Conservation (phyloP, 2,113 vertebrate genomes). For the Amphiprion percula region DNA sequence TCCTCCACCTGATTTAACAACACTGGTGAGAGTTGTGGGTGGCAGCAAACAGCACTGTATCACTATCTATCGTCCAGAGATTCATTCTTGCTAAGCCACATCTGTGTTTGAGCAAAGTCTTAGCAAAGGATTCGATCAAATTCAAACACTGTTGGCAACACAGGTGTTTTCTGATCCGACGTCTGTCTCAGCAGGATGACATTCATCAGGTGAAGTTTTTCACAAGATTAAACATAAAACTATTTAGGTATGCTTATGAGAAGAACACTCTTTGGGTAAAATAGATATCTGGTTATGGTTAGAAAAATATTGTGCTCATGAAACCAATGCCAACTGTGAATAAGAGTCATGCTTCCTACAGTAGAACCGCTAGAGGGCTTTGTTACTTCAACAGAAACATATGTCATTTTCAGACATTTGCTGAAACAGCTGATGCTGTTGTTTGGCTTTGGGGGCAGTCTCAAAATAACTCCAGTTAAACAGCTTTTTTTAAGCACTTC, state of each 20-base stretch:
- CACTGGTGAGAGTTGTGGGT: slow-evolving; percentile 19
- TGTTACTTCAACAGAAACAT: background rate
- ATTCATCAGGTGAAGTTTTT: background rate
- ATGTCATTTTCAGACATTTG: slow-evolving; percentile 1
- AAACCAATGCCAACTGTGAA: background rate
- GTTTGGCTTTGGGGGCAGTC: background rate
- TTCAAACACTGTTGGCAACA: background rate
- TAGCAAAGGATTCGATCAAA: background rate
- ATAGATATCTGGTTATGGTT: background rate
- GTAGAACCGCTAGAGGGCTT: background rate
- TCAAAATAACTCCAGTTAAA: slow-evolving; percentile 23
- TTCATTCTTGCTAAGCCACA: background rate
- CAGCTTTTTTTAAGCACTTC: background rate
- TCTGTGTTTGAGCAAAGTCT: slow-evolving; percentile 2
- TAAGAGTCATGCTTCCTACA: background rate
- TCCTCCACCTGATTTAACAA: slow-evolving; percentile 20
- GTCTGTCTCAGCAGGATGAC: background rate
- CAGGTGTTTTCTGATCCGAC: slow-evolving; percentile 1
- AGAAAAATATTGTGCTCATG: background rate
- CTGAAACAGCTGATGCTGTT: slow-evolving; percentile 15
- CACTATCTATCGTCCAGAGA: background rate
- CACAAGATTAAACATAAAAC: background rate
- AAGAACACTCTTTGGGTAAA: background rate
- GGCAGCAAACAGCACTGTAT: slow-evolving; percentile 11
- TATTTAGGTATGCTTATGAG: background rate